Percentiles rank a stretch among this genome's conserved stretches.
phyloP scores from a whole-genome alignment of 2,113 vertebrate species.

The Percina caprodes region DNA sequence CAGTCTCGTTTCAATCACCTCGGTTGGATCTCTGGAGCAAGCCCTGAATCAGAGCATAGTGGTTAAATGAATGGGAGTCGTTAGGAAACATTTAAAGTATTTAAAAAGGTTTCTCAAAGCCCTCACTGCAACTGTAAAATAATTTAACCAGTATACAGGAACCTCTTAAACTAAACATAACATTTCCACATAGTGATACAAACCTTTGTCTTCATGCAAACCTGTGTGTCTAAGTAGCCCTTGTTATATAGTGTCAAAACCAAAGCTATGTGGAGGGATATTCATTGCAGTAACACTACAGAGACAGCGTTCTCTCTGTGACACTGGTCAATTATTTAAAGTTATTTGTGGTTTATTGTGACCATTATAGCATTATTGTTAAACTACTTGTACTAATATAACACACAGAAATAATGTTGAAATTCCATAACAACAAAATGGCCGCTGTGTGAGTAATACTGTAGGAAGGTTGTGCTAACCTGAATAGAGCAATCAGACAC shows the following conservation, averaged over 20 bases:
- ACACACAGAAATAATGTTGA: not conserved
- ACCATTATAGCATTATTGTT: not conserved
- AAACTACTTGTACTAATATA: not conserved
- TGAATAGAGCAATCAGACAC: conserved; percentile 49
- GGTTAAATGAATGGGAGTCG: not conserved
- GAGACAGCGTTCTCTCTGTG: not conserved
- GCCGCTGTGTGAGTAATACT: conserved; percentile 14
- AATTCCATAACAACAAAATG: not conserved
- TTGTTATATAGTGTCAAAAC: not conserved
- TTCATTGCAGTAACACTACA: not conserved
- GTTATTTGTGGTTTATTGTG: not conserved
- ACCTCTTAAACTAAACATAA: not conserved
- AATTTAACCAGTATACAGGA: not conserved
- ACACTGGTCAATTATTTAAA: not conserved
- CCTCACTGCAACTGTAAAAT: not conserved
- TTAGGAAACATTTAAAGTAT: not conserved
- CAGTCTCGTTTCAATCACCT: conserved; percentile 84
- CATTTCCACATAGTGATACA: not conserved
- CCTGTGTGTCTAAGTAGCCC: not conserved
- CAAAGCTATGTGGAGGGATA: not conserved
- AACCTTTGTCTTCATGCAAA: not conserved
- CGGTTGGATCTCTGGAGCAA: conserved; percentile 87
- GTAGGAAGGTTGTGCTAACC: conserved; percentile 33
- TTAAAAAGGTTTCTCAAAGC: not conserved
- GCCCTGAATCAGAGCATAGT: conserved; percentile 70